Conservation (phyloP, 2,888 invertebrate genomes). For the Callimorpha dominula region DNA sequence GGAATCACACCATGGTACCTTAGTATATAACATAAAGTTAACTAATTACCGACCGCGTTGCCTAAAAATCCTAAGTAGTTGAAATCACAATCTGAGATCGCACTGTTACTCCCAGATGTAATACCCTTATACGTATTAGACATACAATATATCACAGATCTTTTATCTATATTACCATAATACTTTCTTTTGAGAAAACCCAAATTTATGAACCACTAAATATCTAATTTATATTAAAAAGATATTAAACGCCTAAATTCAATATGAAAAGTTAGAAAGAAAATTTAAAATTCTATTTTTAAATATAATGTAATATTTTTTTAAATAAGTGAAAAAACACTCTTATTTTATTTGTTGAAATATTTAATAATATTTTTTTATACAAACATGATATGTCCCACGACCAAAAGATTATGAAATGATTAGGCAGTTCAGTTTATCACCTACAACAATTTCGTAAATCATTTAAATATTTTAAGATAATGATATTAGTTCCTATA, state of each 20-base stretch:
- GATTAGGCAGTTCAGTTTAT: conserved; percentile 64
- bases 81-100: conserved; percentile 81
- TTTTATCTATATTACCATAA: conserved; percentile 81
- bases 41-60: conserved; percentile 28
- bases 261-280: conserved; percentile 50
- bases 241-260: conserved; percentile 71
- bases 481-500: conserved; percentile 56
- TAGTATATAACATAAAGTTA: conserved; percentile 9
- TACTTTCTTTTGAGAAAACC: conserved; percentile 75
- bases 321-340: conserved; percentile 52
- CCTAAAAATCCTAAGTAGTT: conserved; percentile 55
- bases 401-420: conserved; percentile 73
- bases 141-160: conserved; percentile 80
- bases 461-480: conserved; percentile 58
- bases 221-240: conserved; percentile 57
- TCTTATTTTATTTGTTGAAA: conserved; percentile 46
- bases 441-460: conserved; percentile 55
- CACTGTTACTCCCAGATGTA: conserved; percentile 78
- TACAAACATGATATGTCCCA: conserved; percentile 76
- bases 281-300: conserved; percentile 42
- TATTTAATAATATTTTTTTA: conserved; percentile 49
- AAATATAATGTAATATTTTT: conserved; percentile 45
- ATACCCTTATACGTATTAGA: conserved; percentile 72
- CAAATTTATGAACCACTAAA: conserved; percentile 61
- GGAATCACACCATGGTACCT: neutral